Percentiles rank a stretch among this genome's conserved stretches.
These are phyloP conservation scores for Mizuhopecten yessoensis DNA, from an alignment of 1,140 invertebrate genomes.

Conservation along the genomic window DNA sequence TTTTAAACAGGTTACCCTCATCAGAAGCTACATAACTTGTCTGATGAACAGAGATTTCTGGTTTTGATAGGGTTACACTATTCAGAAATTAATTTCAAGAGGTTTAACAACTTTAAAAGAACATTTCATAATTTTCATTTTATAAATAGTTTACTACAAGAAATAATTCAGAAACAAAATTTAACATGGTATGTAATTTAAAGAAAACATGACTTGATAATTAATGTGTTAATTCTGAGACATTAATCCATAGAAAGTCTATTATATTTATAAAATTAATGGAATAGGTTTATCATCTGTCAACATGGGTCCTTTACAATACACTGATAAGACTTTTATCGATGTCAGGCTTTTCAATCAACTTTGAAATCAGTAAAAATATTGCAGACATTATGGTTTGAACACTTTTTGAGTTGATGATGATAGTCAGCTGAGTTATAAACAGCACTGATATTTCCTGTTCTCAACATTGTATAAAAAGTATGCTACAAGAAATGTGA, in stretches of 20 bases:
- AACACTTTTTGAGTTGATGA: too few relatives aligned
- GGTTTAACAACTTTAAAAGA: too few relatives aligned
- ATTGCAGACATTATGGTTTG: too few relatives aligned
- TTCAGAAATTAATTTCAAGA: too few relatives aligned
- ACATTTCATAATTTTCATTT: too few relatives aligned
- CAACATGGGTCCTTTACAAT: not conserved
- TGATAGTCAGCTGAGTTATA: not conserved
- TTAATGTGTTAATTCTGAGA: not conserved
- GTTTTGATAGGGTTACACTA: too few relatives aligned
- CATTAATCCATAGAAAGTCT: not conserved
- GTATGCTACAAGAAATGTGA: not conserved
- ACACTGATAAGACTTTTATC: not conserved
- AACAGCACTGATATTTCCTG: not conserved
- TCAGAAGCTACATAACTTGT: too few relatives aligned
- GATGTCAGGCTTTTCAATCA: not conserved
- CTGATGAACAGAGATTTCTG: too few relatives aligned
- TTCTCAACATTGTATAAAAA: not conserved
- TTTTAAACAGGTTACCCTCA: too few relatives aligned
- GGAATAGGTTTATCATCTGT: not conserved
- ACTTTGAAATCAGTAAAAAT: not conserved
- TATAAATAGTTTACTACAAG: not conserved
- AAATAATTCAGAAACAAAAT: too few relatives aligned
- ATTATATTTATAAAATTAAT: not conserved
- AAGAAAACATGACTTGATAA: not conserved
- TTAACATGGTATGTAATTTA: not conserved